phyloP scores from a whole-genome alignment of 2,113 vertebrate species.

The Excalfactoria chinensis region DNA sequence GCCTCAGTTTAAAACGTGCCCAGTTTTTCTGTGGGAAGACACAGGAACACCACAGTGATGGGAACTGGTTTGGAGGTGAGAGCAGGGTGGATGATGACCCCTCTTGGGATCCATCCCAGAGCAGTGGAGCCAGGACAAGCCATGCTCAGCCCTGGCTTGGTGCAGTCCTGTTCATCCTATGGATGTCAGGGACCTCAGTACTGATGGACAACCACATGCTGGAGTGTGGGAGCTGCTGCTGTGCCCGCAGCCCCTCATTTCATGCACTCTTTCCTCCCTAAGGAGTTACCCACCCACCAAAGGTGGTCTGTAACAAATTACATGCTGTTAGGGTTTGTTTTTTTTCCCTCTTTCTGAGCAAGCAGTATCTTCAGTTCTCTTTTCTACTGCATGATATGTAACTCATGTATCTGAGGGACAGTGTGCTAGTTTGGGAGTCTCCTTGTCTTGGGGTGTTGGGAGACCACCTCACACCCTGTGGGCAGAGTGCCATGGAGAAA shows the following conservation, averaged over 20 bases:
- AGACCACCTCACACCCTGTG: neutral
- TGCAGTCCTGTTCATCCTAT: neutral
- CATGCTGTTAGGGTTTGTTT: too few relatives aligned
- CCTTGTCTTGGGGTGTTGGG: neutral
- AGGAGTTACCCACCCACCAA: neutral
- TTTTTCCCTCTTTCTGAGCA: too few relatives aligned
- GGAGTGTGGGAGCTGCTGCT: neutral
- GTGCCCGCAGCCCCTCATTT: neutral
- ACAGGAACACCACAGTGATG: neutral
- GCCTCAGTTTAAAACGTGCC: neutral
- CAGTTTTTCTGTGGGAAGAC: neutral
- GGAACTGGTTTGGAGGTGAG: neutral
- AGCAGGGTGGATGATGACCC: neutral
- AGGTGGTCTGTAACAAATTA: neutral
- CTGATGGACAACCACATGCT: too few relatives aligned
- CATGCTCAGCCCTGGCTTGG: fast-evolving
- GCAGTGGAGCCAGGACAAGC: fast-evolving
- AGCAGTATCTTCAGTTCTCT: too few relatives aligned
- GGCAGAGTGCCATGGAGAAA: neutral
- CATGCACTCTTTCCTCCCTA: neutral
- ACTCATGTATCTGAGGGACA: neutral
- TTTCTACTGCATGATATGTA: neutral
- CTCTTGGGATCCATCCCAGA: neutral
- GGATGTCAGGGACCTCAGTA: neutral
- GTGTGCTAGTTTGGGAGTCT: neutral